These are phyloP conservation scores for Thalassoma bifasciatum DNA, from an alignment of 2,113 vertebrate species.

Conservation along the genomic window DNA sequence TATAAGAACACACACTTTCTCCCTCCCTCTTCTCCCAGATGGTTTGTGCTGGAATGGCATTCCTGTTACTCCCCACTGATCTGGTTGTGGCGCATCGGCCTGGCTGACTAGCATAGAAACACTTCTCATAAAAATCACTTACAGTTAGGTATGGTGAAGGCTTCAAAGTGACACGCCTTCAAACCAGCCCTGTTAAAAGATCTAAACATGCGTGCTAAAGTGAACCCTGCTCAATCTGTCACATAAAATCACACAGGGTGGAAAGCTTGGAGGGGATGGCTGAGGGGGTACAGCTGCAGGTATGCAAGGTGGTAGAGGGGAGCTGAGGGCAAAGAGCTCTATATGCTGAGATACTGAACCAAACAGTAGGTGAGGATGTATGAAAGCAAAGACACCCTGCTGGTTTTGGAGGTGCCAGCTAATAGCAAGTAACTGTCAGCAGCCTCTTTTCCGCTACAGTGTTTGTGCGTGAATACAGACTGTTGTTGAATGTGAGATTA, in stretches of 20 bases:
- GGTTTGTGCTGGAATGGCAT: constrained; percentile 66
- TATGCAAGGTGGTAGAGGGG: constrained; percentile 9
- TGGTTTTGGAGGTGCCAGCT: constrained; percentile 42
- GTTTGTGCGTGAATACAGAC: constrained; percentile 5
- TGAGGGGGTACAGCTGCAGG: constrained; percentile 38
- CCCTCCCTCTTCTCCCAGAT: constrained; percentile 61
- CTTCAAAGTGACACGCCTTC: constrained; percentile 70
- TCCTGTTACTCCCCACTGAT: constrained; percentile 41
- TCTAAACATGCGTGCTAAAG: constrained; percentile 45
- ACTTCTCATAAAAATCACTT: constrained; percentile 71
- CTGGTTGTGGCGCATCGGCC: constrained; percentile 61
- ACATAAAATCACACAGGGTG: constrained; percentile 58
- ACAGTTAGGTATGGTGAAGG: constrained; percentile 56
- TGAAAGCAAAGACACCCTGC: constrained; percentile 19
- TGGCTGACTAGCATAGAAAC: constrained; percentile 63
- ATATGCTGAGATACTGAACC: constrained; percentile 3
- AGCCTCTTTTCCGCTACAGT: constrained; percentile 1
- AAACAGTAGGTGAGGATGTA: constrained; percentile 19
- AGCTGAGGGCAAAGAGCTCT: constrained; percentile 31
- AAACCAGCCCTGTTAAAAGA: constrained; percentile 57
- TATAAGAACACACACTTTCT: constrained; percentile 29
- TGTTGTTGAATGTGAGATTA: constrained; percentile 13
- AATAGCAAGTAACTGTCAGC: constrained; percentile 58
- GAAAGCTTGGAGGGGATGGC: background rate
- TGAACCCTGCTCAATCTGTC: constrained; percentile 62